Evolutionary conservation across 2,888 invertebrate species (phyloP).

Genomic region (Tyria jacobaeae): DNA sequence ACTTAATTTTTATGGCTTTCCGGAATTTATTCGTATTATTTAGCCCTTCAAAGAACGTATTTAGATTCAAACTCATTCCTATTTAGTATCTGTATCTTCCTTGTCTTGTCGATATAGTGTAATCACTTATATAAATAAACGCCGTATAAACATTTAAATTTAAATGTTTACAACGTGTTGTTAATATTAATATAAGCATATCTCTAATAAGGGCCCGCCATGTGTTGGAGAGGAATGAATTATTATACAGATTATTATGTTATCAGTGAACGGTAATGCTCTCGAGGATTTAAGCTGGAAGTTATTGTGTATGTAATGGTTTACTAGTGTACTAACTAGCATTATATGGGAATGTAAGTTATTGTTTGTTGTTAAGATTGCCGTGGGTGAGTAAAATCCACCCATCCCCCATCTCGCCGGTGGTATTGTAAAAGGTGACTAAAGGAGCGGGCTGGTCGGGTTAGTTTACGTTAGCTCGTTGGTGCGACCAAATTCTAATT

Average conservation of each 20-base stretch:
- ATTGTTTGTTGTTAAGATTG: too few species aligned
- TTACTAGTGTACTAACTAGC: too few species aligned
- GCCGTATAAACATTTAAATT: not conserved
- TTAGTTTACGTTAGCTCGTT: too few species aligned
- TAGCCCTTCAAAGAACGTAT: too few species aligned
- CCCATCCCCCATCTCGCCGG: too few species aligned
- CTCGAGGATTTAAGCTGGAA: not conserved
- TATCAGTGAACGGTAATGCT: conserved; percentile 3
- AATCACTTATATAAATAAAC: conserved; percentile 5
- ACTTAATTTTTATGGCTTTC: too few species aligned
- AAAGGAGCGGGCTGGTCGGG: too few species aligned
- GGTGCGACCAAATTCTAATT: too few species aligned
- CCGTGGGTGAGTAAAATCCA: too few species aligned
- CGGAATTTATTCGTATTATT: too few species aligned
- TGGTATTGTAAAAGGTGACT: too few species aligned
- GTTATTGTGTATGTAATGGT: not conserved
- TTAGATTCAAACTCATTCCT: not conserved
- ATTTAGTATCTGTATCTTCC: not conserved
- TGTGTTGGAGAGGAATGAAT: conserved; percentile 4
- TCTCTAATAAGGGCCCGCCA: conserved; percentile 11
- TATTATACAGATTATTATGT: not conserved
- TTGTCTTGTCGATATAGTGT: not conserved
- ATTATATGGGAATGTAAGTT: too few species aligned
- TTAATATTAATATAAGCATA: not conserved
- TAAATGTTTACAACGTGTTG: not conserved